Conservation (phyloP, 2,113 vertebrate genomes). For the Fregata magnificens region DNA sequence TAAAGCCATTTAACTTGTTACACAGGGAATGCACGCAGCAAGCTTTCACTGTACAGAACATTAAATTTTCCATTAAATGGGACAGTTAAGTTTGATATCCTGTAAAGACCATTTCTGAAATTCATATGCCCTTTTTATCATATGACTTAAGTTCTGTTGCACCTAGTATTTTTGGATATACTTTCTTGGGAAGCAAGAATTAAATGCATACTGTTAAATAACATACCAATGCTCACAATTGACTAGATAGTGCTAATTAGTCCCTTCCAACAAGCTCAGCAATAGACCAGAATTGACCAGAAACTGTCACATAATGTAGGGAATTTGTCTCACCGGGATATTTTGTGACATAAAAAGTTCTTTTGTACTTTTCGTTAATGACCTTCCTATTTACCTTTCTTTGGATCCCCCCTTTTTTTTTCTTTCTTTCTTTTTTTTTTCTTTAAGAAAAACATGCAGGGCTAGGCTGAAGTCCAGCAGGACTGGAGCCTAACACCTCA, state of each 20-base stretch:
- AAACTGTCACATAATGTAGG: neutral
- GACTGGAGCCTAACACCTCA: neutral
- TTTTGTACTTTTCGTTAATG: neutral
- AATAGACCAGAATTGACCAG: neutral
- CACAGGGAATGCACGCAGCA: neutral
- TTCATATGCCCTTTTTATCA: neutral
- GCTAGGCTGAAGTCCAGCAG: neutral
- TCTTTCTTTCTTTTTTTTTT: neutral
- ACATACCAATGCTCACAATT: neutral
- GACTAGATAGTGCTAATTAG: neutral
- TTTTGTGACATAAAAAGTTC: neutral
- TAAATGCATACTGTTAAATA: neutral
- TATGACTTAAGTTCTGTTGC: neutral
- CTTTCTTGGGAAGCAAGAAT: neutral
- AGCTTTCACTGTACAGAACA: neutral
- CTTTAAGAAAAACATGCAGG: neutral
- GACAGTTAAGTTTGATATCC: neutral
- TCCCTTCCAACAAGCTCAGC: neutral
- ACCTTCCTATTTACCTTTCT: neutral
- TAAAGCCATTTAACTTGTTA: slow-evolving; percentile 54
- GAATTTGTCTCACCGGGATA: neutral
- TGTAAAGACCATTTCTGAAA: neutral
- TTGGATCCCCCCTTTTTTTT: neutral
- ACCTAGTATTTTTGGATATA: neutral
- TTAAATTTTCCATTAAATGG: neutral